Base-by-base conservation (phyloP, 92 coral and sea anemone species). In the Porites evermanni region DNA sequence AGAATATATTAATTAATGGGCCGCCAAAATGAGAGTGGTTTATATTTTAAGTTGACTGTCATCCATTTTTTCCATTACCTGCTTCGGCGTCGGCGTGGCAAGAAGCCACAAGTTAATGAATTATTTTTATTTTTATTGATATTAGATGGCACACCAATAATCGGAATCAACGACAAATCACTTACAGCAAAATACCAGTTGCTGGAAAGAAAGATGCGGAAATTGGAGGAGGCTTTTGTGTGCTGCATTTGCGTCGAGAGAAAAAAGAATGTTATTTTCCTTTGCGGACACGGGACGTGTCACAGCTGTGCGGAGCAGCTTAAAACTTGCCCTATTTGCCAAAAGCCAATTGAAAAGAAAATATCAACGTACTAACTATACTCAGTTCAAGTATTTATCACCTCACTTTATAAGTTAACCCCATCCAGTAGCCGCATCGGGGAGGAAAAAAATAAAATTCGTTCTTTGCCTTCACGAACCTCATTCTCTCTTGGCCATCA, bases 281-380 rank as follows among this genome's bases (percentile, higher is more conserved):
- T 84, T 23, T 92, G 95, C 52, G 95, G 95, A 17, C 95, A 92
- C 64, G 93, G 93, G 29, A 85, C 93, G 20, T 92, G 95, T 66
- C 88, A 83, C n/a, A 69, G 72, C 44, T 92, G 95, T 69, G 93
- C 93, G 1, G 86, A 85, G 63, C 88, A 92, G 32, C 93, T 92
- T 3, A 67, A 75, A 8, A 73, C 68, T 32, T 92, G 95, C 26
- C 93, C 83, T 18, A 89, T 92, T 64, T 92, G 95, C 67, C 85
- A 92, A 86, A 89, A 86, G 52, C 74, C 63, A 53, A 92, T 92
- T 50, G 83, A 86, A 65, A 89, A 65, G 86, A 92, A 92, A 72
- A 89, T 92, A 18, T 72, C 86, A 6, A 86, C 82, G 53, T 92
- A 88, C 79, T 88, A 77, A 8, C 56, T 7, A 2, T 24, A 9